Evolutionary conservation across 2,113 vertebrate genomes (phyloP), one percentile per base, ranked within the genome.

Genomic region (Chaetodon trifascialis): DNA sequence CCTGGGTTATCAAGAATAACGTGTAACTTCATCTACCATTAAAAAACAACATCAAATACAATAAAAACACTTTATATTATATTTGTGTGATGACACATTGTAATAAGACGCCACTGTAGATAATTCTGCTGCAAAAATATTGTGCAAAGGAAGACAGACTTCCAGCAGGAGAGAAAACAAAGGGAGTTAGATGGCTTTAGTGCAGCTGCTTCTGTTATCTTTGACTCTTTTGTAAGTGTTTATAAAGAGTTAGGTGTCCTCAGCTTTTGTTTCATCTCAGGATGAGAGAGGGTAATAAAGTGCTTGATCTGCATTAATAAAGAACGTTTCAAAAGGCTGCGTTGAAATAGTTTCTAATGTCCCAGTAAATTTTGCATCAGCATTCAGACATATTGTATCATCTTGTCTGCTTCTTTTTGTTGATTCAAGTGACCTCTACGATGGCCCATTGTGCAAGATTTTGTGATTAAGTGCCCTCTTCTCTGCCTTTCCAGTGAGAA

Each of bases 201-300:
- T 30, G 44, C 52, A 67, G 23, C 21, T 64, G 65, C 17, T 44
- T 46, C 62, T 76, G 25, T 52, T 76, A 46, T 72, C 59, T 58
- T 65, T 65, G 46, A 79, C 36, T 73, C 34, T 77, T 55, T 56
- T n/a, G 25, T 42, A 49, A 46, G 8, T 73, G 79, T 69, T 75
- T 82, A 36, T 36, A 63, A 55, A 56, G 47, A 47, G 21, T 11
- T 36, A 46, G 47, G 44, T 80, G 58, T 76, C 59, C n/a, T 55
- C 47, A 40, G 36, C 36, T 54, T 78, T 38, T 12, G 3, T 62
- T 86, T 54, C 25, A 73, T 30, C 30, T 23, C 23, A 25, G 30
- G 34, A 42, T 75, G 54, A 76, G 19, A 46, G 56, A 73, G 1
- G n/a, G 4, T 51, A 51, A n/a, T 44, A 64, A 68, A 63, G 9